Conservation (phyloP, 2,797 vertebrate genomes). For the Apodemus agrarius region DNA sequence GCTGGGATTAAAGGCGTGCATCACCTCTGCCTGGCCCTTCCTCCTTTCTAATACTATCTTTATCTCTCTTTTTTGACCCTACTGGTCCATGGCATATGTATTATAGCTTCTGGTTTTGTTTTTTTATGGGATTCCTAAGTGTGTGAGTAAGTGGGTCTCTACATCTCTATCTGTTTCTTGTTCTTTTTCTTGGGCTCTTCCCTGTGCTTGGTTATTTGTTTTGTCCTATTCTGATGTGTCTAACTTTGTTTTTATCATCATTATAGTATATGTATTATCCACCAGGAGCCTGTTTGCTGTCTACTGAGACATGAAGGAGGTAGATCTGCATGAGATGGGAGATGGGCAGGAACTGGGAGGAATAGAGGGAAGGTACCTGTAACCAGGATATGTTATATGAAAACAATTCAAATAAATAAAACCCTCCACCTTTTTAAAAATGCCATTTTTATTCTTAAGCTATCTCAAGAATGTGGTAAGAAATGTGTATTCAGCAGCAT, state of each 20-base stretch:
- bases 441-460: not conserved
- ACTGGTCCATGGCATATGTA: not conserved
- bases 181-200: not conserved
- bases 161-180: not conserved
- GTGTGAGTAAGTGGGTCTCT: not conserved
- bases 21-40: not conserved
- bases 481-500: not conserved
- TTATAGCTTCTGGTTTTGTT: not conserved
- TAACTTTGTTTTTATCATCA: not conserved
- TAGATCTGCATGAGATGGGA: not conserved
- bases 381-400: not conserved
- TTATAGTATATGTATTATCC: not conserved
- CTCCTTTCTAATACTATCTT: not conserved
- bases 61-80: accelerated
- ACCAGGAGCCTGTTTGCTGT: not conserved
- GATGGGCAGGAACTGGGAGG: not conserved
- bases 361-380: not conserved
- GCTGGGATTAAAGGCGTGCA: too few species aligned
- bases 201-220: not conserved
- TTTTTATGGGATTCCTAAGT: not conserved
- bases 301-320: not conserved
- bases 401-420: not conserved
- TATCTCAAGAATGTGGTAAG: not conserved
- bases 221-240: not conserved
- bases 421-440: not conserved